Evolutionary conservation across 2,797 vertebrate genomes (phyloP), one percentile per base, ranked within the genome.

Genomic region (Gymnoscopelus braueri): DNA sequence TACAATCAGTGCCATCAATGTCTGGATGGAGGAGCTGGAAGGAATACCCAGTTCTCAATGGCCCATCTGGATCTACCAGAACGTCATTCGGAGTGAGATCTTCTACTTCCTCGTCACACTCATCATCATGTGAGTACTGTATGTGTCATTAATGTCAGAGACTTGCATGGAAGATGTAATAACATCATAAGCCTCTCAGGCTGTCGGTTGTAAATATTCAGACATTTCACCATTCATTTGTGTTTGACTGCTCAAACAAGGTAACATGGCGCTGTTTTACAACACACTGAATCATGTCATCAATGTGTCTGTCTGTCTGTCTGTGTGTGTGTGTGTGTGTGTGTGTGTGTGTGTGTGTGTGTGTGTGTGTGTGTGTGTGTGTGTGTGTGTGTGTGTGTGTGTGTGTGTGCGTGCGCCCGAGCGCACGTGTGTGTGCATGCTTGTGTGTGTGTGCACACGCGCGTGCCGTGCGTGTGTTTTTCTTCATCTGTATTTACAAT

Each of bases 41-140:
- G 2, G 0, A 0, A 69, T 80, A 23, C 4, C 82, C 0, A 26
- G 79, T 49, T 92, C 89, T 0, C 3, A 69, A 0, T 98, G 96
- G 96, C 93, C 91, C 0, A 79, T 92, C 13, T 99, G 97, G 96
- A 95, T 97, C 83, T 99, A 96, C 78, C 13, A 71, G 1, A 93
- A 98, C 35, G 85, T 99, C 78, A 91, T 99, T 51, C 86, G 84
- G 53, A 98, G 89, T 13, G 94, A 92, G 84, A 90, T 97, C 69
- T 98, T 98, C 93, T 99, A 96, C 87, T 97, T 96, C 87, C 77
- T 96, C 29, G 82, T 96, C 70, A 94, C 94, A 0, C 24, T 88
- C 71, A 69, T 96, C 63, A 77, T 95, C 65, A 52, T 99, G 98
- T 99, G 91, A 96, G 96, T 92, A 52, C 15, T 29, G 26, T 60